Percentiles rank a stretch among this genome's conserved stretches.
Conservation (phyloP, 1,140 invertebrate species). For the Wiebesia pumilae region DNA sequence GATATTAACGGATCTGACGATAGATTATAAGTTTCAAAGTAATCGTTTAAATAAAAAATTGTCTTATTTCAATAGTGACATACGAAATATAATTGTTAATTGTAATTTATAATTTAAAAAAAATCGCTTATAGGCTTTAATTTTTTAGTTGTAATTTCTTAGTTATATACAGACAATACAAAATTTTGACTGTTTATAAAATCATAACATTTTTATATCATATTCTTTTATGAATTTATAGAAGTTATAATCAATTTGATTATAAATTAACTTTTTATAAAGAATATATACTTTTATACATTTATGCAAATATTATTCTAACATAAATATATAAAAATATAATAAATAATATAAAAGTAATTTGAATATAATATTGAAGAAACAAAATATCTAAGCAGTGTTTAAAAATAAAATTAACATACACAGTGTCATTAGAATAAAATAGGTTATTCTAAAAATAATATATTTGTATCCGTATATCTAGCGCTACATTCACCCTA, state of each 20-base stretch:
- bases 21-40: not conserved
- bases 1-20: not conserved
- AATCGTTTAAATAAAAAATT: not conserved
- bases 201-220: too few species aligned
- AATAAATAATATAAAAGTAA: not conserved
- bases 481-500: constrained; percentile 57
- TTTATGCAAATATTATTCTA: not conserved
- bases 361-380: not conserved
- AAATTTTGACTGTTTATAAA: too few species aligned
- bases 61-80: not conserved
- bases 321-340: not conserved
- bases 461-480: constrained; percentile 39
- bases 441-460: constrained; percentile 51
- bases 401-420: constrained; percentile 37
- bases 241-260: not conserved
- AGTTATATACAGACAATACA: too few species aligned
- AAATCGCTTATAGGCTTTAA: not conserved
- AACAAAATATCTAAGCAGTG: constrained; percentile 20
- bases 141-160: too few species aligned
- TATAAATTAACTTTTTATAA: not conserved
- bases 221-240: not conserved
- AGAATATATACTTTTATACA: too few species aligned
- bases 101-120: not conserved
- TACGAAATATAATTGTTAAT: not conserved
- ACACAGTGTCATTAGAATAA: constrained; percentile 21